phyloP scores from a whole-genome alignment of 2,113 vertebrate genomes.

The Oncorhynchus gorbuscha region DNA sequence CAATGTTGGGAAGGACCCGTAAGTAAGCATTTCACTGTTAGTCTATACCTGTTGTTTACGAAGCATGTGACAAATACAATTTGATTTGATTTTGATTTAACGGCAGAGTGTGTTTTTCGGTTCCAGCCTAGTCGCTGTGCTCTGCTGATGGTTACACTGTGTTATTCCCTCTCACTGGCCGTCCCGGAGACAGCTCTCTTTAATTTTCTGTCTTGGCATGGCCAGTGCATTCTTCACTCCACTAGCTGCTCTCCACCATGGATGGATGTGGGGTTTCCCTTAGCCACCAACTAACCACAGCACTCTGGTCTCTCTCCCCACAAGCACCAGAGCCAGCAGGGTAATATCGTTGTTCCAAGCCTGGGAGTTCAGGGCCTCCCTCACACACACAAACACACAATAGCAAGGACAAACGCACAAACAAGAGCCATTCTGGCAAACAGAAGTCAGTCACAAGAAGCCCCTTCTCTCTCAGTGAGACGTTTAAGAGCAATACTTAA shows the following conservation, averaged over 20 bases:
- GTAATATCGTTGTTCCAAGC: not conserved
- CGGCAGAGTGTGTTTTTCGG: not conserved
- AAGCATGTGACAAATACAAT: too few relatives aligned
- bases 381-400: not conserved
- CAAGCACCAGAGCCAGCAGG: not conserved
- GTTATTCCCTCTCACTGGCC: conserved; percentile 34
- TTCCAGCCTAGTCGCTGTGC: too few relatives aligned
- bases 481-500: not conserved
- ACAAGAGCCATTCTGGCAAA: not conserved
- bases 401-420: not conserved
- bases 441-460: not conserved
- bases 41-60: too few relatives aligned
- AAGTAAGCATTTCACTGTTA: too few relatives aligned
- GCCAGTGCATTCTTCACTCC: conserved; percentile 43
- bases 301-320: conserved; percentile 33
- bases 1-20: too few relatives aligned
- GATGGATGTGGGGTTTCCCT: conserved; percentile 65
- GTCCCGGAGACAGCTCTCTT: conserved; percentile 14
- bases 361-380: not conserved
- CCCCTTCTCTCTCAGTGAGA: not conserved
- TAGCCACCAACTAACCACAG: conserved; percentile 51
- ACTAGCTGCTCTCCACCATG: conserved; percentile 23
- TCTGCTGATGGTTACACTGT: not conserved
- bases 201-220: conserved; percentile 19
- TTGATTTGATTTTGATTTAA: too few relatives aligned